Base-by-base conservation (phyloP, 2,797 vertebrate species). In the Sebastes minor region DNA sequence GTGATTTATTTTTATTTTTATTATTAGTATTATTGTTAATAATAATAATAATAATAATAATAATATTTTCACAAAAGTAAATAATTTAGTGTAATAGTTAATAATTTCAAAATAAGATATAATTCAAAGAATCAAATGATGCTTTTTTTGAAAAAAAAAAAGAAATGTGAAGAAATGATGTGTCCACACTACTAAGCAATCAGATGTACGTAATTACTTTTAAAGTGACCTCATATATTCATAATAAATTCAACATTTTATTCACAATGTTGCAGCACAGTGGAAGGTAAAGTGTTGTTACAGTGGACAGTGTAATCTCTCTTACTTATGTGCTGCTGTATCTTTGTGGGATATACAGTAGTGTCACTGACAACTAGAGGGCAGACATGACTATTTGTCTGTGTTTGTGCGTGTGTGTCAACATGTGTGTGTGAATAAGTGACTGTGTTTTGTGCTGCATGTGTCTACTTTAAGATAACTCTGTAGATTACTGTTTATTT, bases 341-440 rank as follows among this genome's bases (percentile, higher is more conserved):
- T 76, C 72, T 77, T 53, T 65, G 64, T 42, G 27, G 65, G 63
- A 52, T 68, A 71, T 72, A 61, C 71, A 68, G 68, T 56, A 71
- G 76, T 94, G 90, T 90, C 82, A 90, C 75, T 88, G 84, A 91
- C 94, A 94, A 95, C 95, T 94, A 94, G 92, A 94, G 93, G 95
- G 94, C 94, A 94, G 91, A 89, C 93, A 91, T 91, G 93, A 84
- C 92, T 89, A 71, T 89, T 80, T 87, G 73, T 84, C 75, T 55
- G 38, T 66, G 62, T 46, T 3, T 30, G 71, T 66, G 76, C n/a
- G n/a, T 46, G 30, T 79, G 30, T 71, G 55, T 81, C 22, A 57
- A 25, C 23, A 59, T 23, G 23, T 64, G 68, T 64, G 68, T 74
- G 67, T 64, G 30, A 38, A 12, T 33, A 2, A 13, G 18, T 38